Conservation (phyloP, 2,113 vertebrate species). For the Osmerus mordax region DNA sequence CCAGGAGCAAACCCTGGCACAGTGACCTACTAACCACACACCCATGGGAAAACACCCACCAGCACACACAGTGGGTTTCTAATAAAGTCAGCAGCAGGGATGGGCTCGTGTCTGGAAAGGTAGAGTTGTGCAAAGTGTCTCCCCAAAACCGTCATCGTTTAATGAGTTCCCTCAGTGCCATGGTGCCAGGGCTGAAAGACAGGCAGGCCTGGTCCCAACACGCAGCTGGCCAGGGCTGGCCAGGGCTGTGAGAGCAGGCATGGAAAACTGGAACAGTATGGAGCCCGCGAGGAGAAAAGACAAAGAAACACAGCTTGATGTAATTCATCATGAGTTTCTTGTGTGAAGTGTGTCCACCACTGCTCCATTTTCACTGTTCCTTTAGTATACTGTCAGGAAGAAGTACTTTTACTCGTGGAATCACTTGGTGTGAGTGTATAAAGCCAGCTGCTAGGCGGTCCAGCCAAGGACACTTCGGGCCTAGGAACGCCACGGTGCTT, state of each 20-base stretch:
- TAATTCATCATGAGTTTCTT: conserved; percentile 23
- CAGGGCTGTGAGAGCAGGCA: conserved; percentile 2
- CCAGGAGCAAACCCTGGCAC: conserved; percentile 57
- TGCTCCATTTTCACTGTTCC: conserved; percentile 31
- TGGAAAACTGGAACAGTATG: not conserved
- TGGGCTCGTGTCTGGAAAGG: not conserved
- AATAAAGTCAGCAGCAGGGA: conserved; percentile 50
- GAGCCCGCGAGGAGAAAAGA: not conserved
- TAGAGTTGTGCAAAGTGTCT: not conserved
- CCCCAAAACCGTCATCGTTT: not conserved
- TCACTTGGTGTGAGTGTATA: not conserved
- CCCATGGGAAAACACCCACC: conserved; percentile 58
- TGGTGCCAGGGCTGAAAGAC: not conserved
- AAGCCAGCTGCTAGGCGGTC: conserved; percentile 19
- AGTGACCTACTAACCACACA: conserved; percentile 68
- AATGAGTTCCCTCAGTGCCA: not conserved
- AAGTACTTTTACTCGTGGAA: not conserved
- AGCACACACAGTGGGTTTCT: conserved; percentile 56
- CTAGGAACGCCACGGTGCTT: not conserved
- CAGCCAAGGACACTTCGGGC: not conserved
- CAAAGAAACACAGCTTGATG: conserved; percentile 15
- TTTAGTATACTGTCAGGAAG: conserved; percentile 2
- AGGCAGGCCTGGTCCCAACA: not conserved
- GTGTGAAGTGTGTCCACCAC: conserved; percentile 14
- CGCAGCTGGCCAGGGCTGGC: not conserved